Base-by-base conservation (phyloP, 2,797 vertebrate genomes). In the Scleropages formosus region DNA sequence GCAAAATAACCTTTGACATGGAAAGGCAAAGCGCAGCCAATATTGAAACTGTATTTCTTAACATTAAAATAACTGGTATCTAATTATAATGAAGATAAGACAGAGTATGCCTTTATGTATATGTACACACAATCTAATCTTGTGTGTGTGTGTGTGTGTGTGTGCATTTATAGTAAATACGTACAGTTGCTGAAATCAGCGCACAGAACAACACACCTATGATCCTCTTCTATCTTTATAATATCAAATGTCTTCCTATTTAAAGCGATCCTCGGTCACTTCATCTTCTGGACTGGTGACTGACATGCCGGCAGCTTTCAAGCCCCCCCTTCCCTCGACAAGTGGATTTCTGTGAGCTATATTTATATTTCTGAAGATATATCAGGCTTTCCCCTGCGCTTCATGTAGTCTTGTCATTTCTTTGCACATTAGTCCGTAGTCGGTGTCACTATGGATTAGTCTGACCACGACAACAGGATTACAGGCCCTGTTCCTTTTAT, bases 231-330 rank as follows among this genome's bases (percentile, higher is more conserved):
- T 22, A 44, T 13, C 39, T 47, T 44, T 13, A 12, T 31, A 26
- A 68, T 68, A 68, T 68, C 66, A 15, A 68, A 68, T 68, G 66
- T 24, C 66, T 24, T n/a, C 39, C 44, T 68, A 68, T 68, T 51
- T 24, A 67, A 49, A 67, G 46, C 39, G 8, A n/a, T 24, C 0
- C 12, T 68, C 47, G 44, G 24, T 68, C 66, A 68, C 44, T 47
- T 68, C 18, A 68, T 68, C 66, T 47, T 68, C 44, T 13, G 22
- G 66, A 39, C 58, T 44, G 31, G 16, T 56, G 56, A 58, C 20
- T 72, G 58, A 68, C 44, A 68, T 46, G 44, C 44, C 20, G 44
- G 44, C 20, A 44, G 44, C 66, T 68, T 47, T 51, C 66, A 68
- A 68, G 44, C 66, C 44, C 49, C 66, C 20, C 13, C 49, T 47